Conservation (phyloP, 2,797 vertebrate genomes). For the Gymnoscopelus braueri region DNA sequence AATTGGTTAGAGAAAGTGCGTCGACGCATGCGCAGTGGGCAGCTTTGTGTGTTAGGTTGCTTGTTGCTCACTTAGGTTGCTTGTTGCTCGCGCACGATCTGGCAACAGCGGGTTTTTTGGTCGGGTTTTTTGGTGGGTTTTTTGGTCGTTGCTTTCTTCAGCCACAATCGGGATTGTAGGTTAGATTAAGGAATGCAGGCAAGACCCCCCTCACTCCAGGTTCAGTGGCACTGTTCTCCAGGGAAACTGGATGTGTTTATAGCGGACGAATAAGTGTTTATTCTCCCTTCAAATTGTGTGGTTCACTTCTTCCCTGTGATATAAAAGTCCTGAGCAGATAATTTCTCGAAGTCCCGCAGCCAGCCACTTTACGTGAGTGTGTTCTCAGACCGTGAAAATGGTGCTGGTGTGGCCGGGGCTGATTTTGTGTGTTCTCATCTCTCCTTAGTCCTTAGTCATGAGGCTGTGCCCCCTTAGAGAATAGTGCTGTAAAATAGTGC, state of each 20-base stretch:
- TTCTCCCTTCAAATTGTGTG: conserved; percentile 16
- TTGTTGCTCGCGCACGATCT: too few relatives aligned
- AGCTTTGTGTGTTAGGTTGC: too few relatives aligned
- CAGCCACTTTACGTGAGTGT: neutral
- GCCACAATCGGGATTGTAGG: too few relatives aligned
- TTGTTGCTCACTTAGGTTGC: too few relatives aligned
- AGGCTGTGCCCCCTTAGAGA: neutral
- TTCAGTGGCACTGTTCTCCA: conserved; percentile 5
- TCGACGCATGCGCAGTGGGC: too few relatives aligned
- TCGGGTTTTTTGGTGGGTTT: too few relatives aligned
- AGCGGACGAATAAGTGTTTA: neutral
- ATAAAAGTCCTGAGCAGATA: conserved; percentile 3
- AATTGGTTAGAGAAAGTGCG: too few relatives aligned
- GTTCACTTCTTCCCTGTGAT: conserved; percentile 14
- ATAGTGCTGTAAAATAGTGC: neutral
- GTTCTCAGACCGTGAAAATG: conserved; percentile 27
- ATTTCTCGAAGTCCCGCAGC: conserved; percentile 8
- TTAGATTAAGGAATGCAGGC: conserved; percentile 9
- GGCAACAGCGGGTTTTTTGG: too few relatives aligned
- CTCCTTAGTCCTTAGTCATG: conserved; percentile 35
- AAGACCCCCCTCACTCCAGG: neutral
- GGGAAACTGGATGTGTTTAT: conserved; percentile 10
- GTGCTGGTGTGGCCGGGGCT: conserved; percentile 2
- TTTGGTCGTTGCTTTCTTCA: too few relatives aligned
- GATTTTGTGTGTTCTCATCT: conserved; percentile 34